A percentile compares a stretch with the other conserved stretches of the same genome.
These are phyloP conservation scores for Neosilurus hyrtlii DNA, from an alignment of 2,797 vertebrate genomes.

Conservation along the genomic window DNA sequence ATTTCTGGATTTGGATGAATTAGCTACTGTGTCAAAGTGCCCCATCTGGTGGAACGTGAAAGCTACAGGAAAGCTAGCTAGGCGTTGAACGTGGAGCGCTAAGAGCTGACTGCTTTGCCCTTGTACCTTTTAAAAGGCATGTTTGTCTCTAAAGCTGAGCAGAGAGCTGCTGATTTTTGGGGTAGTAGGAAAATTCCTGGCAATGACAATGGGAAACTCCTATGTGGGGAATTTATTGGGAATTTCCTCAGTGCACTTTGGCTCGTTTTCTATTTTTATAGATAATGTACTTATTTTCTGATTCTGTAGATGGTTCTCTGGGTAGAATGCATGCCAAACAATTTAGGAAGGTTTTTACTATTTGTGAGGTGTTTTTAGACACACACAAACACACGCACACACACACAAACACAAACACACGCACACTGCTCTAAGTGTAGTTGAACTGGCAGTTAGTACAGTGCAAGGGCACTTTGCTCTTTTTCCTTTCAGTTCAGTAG, in stretches of 20 bases:
- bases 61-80: neutral
- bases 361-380: slow-evolving; percentile 6
- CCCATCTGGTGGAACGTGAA: no score
- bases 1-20: neutral
- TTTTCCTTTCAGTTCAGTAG: slow-evolving; percentile 23
- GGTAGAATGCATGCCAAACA: neutral
- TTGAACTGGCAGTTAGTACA: neutral
- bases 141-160: neutral
- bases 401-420: neutral
- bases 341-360: neutral
- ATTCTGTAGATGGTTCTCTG: neutral
- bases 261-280: slow-evolving; percentile 5
- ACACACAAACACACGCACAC: neutral
- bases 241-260: slow-evolving; percentile 14
- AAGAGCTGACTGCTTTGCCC: neutral
- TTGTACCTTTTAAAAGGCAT: neutral
- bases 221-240: slow-evolving; percentile 8
- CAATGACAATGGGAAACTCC: neutral
- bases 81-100: no score
- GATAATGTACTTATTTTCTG: neutral
- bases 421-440: neutral
- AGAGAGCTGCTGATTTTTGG: slow-evolving; percentile 20
- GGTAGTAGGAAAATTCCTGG: slow-evolving; percentile 32
- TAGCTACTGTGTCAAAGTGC: neutral
- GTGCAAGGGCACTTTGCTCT: slow-evolving; percentile 1